Conservation (phyloP, 1,140 invertebrate genomes). For the Halesus radiatus region DNA sequence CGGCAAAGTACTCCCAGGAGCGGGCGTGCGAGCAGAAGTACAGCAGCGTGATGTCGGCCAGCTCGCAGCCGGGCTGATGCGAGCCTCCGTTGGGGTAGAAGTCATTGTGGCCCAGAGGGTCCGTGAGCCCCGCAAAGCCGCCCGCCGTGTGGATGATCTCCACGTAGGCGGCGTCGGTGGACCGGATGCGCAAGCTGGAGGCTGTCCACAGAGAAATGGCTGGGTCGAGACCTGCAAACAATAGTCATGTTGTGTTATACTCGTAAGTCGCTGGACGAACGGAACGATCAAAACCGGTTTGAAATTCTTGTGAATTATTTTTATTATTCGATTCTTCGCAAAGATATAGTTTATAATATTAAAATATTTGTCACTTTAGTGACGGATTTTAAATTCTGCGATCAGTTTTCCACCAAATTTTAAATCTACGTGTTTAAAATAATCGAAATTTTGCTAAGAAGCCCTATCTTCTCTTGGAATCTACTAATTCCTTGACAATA, state of each 20-base stretch:
- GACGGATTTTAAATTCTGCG: too few relatives aligned
- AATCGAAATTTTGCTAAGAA: too few relatives aligned
- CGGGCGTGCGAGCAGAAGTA: slow-evolving; percentile 56
- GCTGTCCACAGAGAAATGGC: slow-evolving; percentile 1
- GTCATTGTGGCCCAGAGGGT: slow-evolving; percentile 72
- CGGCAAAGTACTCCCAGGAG: slow-evolving; percentile 59
- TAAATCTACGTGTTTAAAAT: too few relatives aligned
- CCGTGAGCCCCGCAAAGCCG: slow-evolving; percentile 69
- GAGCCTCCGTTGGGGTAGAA: slow-evolving; percentile 75
- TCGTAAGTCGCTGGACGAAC: too few relatives aligned
- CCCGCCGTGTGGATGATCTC: slow-evolving; percentile 78
- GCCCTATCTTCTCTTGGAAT: too few relatives aligned
- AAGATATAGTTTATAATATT: too few relatives aligned
- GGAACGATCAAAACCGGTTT: too few relatives aligned
- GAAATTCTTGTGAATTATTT: too few relatives aligned
- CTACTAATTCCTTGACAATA: too few relatives aligned
- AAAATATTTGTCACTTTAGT: too few relatives aligned
- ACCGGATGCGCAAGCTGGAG: neutral
- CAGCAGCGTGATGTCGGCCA: neutral
- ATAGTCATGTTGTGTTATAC: neutral
- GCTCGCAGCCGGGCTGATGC: slow-evolving; percentile 73
- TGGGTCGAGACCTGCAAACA: slow-evolving; percentile 28
- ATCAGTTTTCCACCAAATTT: too few relatives aligned
- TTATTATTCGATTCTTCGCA: too few relatives aligned
- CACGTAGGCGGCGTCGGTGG: slow-evolving; percentile 72